These are phyloP conservation scores for Drosophila histrio DNA, from an alignment of 2,888 invertebrate species.

Conservation along the genomic window DNA sequence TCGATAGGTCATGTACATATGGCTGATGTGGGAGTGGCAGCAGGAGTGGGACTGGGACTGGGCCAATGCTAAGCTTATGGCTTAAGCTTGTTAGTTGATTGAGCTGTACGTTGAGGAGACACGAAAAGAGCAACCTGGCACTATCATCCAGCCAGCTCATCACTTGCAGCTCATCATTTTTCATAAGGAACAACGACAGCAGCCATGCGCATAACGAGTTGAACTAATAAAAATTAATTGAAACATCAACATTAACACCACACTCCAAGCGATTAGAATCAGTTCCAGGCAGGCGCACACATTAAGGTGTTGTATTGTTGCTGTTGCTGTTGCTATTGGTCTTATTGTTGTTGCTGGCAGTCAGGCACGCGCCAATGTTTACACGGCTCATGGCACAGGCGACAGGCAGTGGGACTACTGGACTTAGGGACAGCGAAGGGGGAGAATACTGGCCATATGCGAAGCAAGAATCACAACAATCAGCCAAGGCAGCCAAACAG, in stretches of 20 bases:
- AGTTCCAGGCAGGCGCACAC: conserved; percentile 75
- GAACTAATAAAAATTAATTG: conserved; percentile 78
- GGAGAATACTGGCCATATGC: conserved; percentile 57
- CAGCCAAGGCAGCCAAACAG: conserved; percentile 57
- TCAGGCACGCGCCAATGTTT: conserved; percentile 78
- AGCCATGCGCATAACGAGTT: conserved; percentile 55
- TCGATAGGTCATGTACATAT: conserved; percentile 74
- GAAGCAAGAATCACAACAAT: conserved; percentile 77
- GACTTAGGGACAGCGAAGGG: background rate
- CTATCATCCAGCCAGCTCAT: conserved; percentile 13
- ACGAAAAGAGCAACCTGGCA: conserved; percentile 10
- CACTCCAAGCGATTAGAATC: conserved; percentile 72
- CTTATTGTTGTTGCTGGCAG: conserved; percentile 53
- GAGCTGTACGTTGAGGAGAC: conserved; percentile 42
- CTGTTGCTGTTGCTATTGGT: conserved; percentile 40
- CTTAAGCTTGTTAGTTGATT: conserved; percentile 71
- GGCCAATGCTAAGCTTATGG: conserved; percentile 40
- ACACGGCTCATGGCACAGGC: conserved; percentile 74
- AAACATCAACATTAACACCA: conserved; percentile 76
- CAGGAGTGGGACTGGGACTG: background rate
- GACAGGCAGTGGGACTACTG: conserved; percentile 23
- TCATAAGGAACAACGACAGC: conserved; percentile 40
- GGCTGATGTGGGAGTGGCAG: conserved; percentile 24
- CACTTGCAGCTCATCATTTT: conserved; percentile 57
- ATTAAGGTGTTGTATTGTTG: conserved; percentile 71